A percentile compares a stretch with the other conserved stretches of the same genome.
These are phyloP conservation scores for Gymnocypris eckloni DNA, from an alignment of 2,797 vertebrate species.

Conservation along the genomic window DNA sequence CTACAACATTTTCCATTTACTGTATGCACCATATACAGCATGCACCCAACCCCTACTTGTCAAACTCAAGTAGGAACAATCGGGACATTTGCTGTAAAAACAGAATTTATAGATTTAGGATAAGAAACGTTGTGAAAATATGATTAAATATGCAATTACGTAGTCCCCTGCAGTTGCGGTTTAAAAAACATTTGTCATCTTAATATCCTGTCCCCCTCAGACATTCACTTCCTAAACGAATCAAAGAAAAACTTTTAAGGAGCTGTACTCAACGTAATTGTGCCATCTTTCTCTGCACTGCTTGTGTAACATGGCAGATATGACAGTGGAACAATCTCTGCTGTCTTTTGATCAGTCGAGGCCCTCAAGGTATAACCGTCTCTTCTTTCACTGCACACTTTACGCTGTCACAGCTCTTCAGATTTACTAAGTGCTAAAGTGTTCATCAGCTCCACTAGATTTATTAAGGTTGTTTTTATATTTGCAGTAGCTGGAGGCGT, in stretches of 20 bases:
- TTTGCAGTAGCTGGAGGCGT: not conserved
- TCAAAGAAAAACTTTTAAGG: constrained; percentile 43
- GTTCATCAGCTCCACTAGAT: constrained; percentile 36
- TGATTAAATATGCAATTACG: not conserved
- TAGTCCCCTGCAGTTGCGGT: not conserved
- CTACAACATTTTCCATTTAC: constrained; percentile 9
- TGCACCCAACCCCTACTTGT: not conserved
- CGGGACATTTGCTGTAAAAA: not conserved
- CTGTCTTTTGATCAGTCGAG: constrained; percentile 55
- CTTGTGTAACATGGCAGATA: constrained; percentile 67
- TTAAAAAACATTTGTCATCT: not conserved
- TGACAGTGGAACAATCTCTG: constrained; percentile 61
- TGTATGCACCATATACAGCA: constrained; percentile 19
- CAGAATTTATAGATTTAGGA: not conserved
- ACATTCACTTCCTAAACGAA: constrained; percentile 22
- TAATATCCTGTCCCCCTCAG: constrained; percentile 36
- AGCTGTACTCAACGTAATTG: constrained; percentile 58
- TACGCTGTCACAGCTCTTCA: constrained; percentile 49
- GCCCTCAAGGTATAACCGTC: constrained; percentile 56
- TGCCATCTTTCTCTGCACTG: constrained; percentile 57
- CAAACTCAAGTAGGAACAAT: not conserved
- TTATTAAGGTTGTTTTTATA: constrained; percentile 33
- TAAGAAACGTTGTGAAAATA: not conserved
- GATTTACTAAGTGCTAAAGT: constrained; percentile 38
- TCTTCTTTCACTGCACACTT: constrained; percentile 51